Conservation (phyloP, 2,113 vertebrate species). For the Ophthalmolycus amberensis region DNA sequence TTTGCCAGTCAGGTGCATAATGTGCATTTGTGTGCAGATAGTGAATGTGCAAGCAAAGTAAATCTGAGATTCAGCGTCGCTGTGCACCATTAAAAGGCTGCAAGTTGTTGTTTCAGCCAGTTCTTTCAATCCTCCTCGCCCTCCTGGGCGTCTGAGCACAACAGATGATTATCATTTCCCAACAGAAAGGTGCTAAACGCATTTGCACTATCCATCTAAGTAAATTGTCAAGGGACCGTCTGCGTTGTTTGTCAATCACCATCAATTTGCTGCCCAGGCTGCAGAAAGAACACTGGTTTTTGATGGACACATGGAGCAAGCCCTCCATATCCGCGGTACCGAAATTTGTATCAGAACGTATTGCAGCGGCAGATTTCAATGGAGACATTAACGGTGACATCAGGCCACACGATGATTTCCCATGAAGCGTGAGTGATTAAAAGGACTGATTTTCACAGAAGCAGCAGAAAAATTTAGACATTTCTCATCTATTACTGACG, state of each 20-base stretch:
- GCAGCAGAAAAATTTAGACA: conserved; percentile 20
- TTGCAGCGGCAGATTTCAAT: conserved; percentile 23
- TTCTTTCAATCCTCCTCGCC: neutral
- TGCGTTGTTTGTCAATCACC: conserved; percentile 27
- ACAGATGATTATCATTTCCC: conserved; percentile 46
- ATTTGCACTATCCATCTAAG: conserved; percentile 19
- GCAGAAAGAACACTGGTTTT: conserved; percentile 26
- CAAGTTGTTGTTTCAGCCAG: neutral
- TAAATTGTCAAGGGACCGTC: conserved; percentile 17
- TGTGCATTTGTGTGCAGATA: neutral
- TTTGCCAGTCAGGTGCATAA: neutral
- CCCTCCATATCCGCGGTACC: neutral
- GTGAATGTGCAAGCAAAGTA: neutral
- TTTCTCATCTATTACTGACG: conserved; percentile 58
- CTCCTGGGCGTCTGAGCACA: conserved; percentile 9
- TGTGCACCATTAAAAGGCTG: neutral
- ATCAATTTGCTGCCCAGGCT: conserved; percentile 23
- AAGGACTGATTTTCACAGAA: conserved; percentile 8
- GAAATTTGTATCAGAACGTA: conserved; percentile 16
- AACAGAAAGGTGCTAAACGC: conserved; percentile 12
- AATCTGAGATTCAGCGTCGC: neutral
- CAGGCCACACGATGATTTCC: conserved; percentile 30
- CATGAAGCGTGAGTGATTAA: conserved; percentile 47
- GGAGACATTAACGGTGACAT: conserved; percentile 44
- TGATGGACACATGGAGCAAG: neutral